These are phyloP conservation scores for Ariolimax columbianus DNA, from an alignment of 2,888 invertebrate species.

Conservation along the genomic window DNA sequence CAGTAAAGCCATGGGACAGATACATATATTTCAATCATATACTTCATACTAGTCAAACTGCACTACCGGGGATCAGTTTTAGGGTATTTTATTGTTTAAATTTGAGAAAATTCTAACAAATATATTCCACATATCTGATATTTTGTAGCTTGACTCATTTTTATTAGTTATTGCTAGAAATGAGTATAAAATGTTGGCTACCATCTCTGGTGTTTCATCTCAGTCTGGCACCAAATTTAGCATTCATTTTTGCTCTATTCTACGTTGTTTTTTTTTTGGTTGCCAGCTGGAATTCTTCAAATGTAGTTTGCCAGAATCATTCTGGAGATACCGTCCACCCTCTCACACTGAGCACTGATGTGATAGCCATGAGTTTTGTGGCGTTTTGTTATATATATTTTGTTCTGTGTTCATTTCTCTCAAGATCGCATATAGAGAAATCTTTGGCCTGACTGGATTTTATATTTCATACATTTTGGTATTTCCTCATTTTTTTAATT, in stretches of 20 bases:
- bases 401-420: background rate
- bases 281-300: background rate
- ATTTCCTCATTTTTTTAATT: background rate
- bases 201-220: background rate
- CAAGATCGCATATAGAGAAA: background rate
- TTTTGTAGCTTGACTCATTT: too few species aligned
- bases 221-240: background rate
- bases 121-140: too few species aligned
- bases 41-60: too few species aligned
- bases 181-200: too few species aligned
- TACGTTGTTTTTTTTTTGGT: background rate
- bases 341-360: slow-evolving; percentile 33
- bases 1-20: too few species aligned
- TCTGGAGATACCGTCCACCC: slow-evolving; percentile 42
- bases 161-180: too few species aligned
- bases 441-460: background rate
- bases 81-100: too few species aligned
- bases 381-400: slow-evolving; percentile 17
- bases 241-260: background rate
- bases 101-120: too few species aligned
- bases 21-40: too few species aligned
- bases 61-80: too few species aligned
- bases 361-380: slow-evolving; percentile 47
- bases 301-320: slow-evolving; percentile 15
- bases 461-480: background rate